Evolutionary conservation across 2,888 invertebrate genomes (phyloP).

Genomic region (Ochlodes sylvanus): DNA sequence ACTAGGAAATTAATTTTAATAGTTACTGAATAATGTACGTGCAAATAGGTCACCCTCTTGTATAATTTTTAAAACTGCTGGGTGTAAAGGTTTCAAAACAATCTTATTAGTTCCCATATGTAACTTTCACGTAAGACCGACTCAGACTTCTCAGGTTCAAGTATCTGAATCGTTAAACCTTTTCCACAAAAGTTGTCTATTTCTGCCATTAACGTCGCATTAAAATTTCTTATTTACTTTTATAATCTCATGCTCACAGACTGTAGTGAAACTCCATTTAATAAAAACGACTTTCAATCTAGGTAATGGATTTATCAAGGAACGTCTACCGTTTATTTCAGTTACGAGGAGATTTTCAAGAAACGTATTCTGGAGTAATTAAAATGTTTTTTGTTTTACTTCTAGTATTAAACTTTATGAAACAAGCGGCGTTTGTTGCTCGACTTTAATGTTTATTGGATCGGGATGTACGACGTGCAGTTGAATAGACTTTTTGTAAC

Average conservation of each 20-base stretch:
- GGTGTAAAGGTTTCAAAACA: too few relatives aligned
- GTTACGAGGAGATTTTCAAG: conserved; percentile 10
- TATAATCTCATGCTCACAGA: background rate
- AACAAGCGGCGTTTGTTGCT: background rate
- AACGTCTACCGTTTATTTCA: conserved; percentile 18
- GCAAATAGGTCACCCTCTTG: too few relatives aligned
- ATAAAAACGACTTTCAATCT: conserved; percentile 20
- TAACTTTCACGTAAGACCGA: too few relatives aligned
- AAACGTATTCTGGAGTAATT: conserved; percentile 12
- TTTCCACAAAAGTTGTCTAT: too few relatives aligned
- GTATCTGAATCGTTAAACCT: too few relatives aligned
- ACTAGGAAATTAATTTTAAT: too few relatives aligned
- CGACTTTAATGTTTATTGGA: background rate
- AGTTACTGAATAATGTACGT: too few relatives aligned
- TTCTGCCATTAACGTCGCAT: too few relatives aligned
- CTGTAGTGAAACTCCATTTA: conserved; percentile 17
- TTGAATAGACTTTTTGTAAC: background rate
- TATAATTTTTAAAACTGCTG: too few relatives aligned
- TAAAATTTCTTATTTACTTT: too few relatives aligned
- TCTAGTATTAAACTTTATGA: background rate
- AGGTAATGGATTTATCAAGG: conserved; percentile 30
- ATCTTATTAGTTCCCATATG: too few relatives aligned
- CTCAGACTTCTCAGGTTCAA: too few relatives aligned
- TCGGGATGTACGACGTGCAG: background rate
- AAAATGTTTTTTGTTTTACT: conserved; percentile 12